Conservation (phyloP, 1,140 invertebrate genomes). For the Platorchestia sp. region DNA sequence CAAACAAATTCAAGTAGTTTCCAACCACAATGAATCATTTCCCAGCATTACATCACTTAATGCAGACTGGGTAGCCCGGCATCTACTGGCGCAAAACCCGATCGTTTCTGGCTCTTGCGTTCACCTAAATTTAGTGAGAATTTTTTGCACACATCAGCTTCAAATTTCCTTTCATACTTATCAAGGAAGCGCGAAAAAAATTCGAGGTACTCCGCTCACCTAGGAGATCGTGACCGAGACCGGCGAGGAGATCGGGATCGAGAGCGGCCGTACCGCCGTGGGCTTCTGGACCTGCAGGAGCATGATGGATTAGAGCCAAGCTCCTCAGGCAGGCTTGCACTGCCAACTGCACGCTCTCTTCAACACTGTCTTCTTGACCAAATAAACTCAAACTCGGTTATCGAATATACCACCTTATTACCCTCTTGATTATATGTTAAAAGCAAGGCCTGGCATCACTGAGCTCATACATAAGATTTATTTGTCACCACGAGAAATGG, state of each 20-base stretch:
- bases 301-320: background rate
- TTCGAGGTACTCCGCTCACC: background rate
- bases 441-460: too few species aligned
- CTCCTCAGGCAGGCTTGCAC: background rate
- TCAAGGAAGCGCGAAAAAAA: background rate
- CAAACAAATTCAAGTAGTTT: too few species aligned
- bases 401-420: background rate
- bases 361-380: background rate
- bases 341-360: background rate
- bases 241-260: conserved; percentile 29
- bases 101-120: background rate
- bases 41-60: too few species aligned
- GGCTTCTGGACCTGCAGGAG: conserved; percentile 5
- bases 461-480: too few species aligned
- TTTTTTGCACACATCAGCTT: background rate
- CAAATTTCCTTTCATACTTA: background rate
- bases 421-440: too few species aligned
- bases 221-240: conserved; percentile 25
- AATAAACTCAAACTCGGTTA: background rate
- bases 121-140: background rate
- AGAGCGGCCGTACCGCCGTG: background rate
- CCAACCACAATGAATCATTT: too few species aligned
- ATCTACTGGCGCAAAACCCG: too few species aligned
- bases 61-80: too few species aligned
- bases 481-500: too few species aligned